A percentile compares a stretch with the other conserved stretches of the same genome.
phyloP scores from a whole-genome alignment of 2,113 vertebrate species.

The Gambusia holbrooki region DNA sequence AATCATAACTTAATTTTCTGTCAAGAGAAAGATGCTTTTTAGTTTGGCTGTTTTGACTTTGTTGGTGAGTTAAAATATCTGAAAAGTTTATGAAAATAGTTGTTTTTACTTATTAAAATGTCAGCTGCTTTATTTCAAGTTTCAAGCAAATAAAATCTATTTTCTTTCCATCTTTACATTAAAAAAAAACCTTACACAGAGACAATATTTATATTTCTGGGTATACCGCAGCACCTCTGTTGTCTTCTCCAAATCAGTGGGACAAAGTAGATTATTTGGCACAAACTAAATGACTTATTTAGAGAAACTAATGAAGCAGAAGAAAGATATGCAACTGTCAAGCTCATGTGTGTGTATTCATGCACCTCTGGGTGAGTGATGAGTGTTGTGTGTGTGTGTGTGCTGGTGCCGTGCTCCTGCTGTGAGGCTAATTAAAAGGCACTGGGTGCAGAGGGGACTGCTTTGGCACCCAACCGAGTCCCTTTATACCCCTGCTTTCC shows the following conservation, averaged over 20 bases:
- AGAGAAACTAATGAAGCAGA: conserved; percentile 58
- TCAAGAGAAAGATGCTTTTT: neutral
- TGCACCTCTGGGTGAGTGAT: conserved; percentile 65
- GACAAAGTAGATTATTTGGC: conserved; percentile 21
- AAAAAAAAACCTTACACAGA: neutral
- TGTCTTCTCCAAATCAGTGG: conserved; percentile 9
- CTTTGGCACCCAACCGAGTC: conserved; percentile 79
- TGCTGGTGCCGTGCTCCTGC: conserved; percentile 73
- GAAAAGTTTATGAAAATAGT: neutral
- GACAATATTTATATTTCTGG: neutral
- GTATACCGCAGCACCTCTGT: neutral
- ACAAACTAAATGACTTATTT: conserved; percentile 33
- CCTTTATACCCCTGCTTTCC: conserved; percentile 58
- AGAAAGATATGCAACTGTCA: conserved; percentile 47
- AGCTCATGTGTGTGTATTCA: conserved; percentile 14
- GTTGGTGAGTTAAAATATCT: no score
- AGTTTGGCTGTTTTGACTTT: neutral
- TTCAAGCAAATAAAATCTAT: neutral
- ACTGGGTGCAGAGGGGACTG: conserved; percentile 82
- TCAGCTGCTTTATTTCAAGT: neutral
- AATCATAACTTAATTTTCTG: neutral
- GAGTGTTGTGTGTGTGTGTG: conserved; percentile 38
- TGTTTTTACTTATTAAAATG: neutral
- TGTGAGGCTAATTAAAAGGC: conserved; percentile 93
- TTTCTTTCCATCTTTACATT: neutral